phyloP scores from a whole-genome alignment of 2,888 invertebrate species.

The Gortyna flavago region DNA sequence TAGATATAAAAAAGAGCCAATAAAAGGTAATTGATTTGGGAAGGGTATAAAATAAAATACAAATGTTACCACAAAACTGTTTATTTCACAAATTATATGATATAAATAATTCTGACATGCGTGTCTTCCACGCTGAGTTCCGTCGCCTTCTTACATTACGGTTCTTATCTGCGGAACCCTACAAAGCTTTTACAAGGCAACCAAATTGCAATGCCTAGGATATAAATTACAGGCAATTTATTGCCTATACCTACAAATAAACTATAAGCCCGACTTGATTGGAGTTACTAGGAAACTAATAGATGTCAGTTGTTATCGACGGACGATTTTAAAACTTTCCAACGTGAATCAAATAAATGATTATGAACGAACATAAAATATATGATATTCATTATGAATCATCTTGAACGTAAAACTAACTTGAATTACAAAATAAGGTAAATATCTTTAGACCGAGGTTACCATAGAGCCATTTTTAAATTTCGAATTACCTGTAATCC shows the following conservation, averaged over 20 bases:
- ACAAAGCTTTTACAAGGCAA: conserved; percentile 62
- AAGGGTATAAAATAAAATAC: conserved; percentile 35
- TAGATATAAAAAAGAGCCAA: background rate
- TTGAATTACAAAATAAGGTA: too few species aligned
- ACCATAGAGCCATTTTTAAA: too few species aligned
- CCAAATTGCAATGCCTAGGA: conserved; percentile 58
- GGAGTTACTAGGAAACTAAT: conserved; percentile 20
- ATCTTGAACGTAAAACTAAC: background rate
- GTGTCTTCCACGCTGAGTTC: conserved; percentile 52
- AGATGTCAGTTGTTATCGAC: background rate
- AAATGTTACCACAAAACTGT: conserved; percentile 58
- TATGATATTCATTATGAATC: background rate
- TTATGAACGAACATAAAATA: background rate
- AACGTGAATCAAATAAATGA: background rate
- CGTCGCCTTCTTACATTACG: conserved; percentile 38
- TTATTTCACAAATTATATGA: conserved; percentile 62
- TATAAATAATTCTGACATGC: conserved; percentile 52
- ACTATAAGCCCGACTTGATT: conserved; percentile 23
- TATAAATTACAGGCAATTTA: conserved; percentile 50
- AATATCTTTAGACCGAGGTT: too few species aligned
- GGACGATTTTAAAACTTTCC: conserved; percentile 2
- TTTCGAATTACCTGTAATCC: too few species aligned
- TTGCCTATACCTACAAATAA: conserved; percentile 41
- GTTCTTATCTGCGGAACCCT: conserved; percentile 51
- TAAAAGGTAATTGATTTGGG: background rate